Evolutionary conservation across 2,888 invertebrate species (phyloP), one percentile per base, ranked within the genome.

Genomic region (Mythimna pallens): DNA sequence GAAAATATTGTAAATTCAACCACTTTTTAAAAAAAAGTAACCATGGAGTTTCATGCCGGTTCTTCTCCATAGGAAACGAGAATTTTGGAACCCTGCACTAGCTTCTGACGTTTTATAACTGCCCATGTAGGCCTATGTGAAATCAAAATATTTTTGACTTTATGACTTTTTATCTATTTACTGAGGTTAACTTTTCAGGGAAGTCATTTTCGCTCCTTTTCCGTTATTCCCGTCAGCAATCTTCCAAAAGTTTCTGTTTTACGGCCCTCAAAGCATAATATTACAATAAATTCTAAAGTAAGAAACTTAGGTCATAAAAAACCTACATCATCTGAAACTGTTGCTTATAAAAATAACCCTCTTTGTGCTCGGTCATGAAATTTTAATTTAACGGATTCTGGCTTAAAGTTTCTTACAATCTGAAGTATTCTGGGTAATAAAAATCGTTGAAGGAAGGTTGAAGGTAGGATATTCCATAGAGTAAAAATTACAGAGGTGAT

Each of bases 221-320:
- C 30, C 52, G 1, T 43, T 52, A 25, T n/a, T 40, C 22, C 12
- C 5, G 5, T 54, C 47, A 64, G n/a, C 30, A 55, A 50, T 58
- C 70, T 58, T 14, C 12, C n/a, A 25, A 79, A 66, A 78, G 20
- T 30, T 64, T 40, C 25, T 57, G 10, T 66, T 54, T 50, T 34
- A 67, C 50, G 25, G 17, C 34, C 4, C 6, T 30, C 30, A 36
- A 25, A 73, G 50, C 25, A 65, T 70, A 72, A 65, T 65, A 72
- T 70, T 69, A 75, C 30, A 70, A 68, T 65, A 72, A 81, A 72
- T 76, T 79, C 67, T 62, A 58, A 76, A 63, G 65, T 43, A 61
- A 30, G 5, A 76, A 81, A 82, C 57, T 76, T 80, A 58, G n/a
- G 65, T 82, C 70, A 76, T 76, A 82, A 82, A 81, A 81, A 70